phyloP scores from a whole-genome alignment of 1,140 invertebrate genomes.

The Leptonema lineaticorne region DNA sequence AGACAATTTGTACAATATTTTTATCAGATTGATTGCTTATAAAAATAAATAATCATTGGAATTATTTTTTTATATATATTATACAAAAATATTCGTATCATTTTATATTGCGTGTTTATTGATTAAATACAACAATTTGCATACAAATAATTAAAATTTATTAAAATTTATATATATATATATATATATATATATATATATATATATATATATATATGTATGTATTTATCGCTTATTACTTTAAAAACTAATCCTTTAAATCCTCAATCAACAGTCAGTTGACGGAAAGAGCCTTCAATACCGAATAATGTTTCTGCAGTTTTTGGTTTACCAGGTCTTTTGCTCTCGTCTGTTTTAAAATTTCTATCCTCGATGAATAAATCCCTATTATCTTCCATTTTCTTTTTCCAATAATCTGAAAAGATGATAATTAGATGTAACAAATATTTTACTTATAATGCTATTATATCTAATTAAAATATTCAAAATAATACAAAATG shows the following conservation, averaged over 20 bases:
- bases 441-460: not conserved
- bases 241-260: too few relatives aligned
- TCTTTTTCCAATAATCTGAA: slow-evolving; percentile 48
- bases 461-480: too few relatives aligned
- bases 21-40: too few relatives aligned
- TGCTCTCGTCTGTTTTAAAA: slow-evolving; percentile 60
- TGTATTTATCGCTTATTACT: too few relatives aligned
- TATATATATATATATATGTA: not conserved
- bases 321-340: slow-evolving; percentile 56
- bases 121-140: too few relatives aligned
- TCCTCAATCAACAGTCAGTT: slow-evolving; percentile 53
- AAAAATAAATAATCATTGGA: too few relatives aligned
- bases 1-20: too few relatives aligned
- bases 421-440: too few relatives aligned
- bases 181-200: not conserved
- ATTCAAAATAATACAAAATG: too few relatives aligned
- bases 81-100: too few relatives aligned
- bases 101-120: too few relatives aligned
- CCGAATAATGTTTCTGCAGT: slow-evolving; percentile 57
- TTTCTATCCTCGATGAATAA: slow-evolving; percentile 57
- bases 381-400: slow-evolving; percentile 46
- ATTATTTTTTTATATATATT: too few relatives aligned
- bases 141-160: not conserved
- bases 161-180: not conserved
- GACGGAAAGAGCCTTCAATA: slow-evolving; percentile 55